phyloP scores from a whole-genome alignment of 2,888 invertebrate species.

The Luperina testacea region DNA sequence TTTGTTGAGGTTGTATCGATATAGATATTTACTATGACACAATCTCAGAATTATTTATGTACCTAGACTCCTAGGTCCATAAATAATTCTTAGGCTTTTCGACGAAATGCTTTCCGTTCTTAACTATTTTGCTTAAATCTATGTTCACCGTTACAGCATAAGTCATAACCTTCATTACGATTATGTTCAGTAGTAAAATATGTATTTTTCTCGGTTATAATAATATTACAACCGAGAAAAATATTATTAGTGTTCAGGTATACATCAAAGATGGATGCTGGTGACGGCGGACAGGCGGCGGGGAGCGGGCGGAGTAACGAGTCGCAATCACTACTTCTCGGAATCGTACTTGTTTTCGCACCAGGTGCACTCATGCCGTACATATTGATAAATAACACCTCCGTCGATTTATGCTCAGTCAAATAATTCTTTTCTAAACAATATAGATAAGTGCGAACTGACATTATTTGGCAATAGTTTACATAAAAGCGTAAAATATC shows the following conservation, averaged over 20 bases:
- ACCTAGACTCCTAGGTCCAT: background rate
- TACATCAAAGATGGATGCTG: conserved; percentile 59
- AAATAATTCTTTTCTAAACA: conserved; percentile 58
- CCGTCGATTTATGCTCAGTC: conserved; percentile 56
- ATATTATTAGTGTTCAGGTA: conserved; percentile 28
- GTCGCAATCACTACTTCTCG: conserved; percentile 81
- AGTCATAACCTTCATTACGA: conserved; percentile 25
- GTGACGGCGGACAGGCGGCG: conserved; percentile 50
- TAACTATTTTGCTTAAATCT: conserved; percentile 16
- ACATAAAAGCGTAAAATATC: conserved; percentile 51
- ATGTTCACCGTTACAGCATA: conserved; percentile 12
- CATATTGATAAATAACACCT: conserved; percentile 69
- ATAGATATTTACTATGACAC: conserved; percentile 48
- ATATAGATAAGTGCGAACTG: conserved; percentile 59
- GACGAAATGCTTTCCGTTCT: conserved; percentile 18
- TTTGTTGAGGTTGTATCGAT: conserved; percentile 64
- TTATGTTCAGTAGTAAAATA: conserved; percentile 14
- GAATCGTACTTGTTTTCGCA: conserved; percentile 81
- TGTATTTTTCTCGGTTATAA: conserved; percentile 36
- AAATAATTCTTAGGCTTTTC: background rate
- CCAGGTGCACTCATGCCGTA: conserved; percentile 79
- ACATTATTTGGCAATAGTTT: conserved; percentile 50
- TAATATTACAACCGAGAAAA: background rate
- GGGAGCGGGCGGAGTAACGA: conserved; percentile 68
- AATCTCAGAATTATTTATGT: conserved; percentile 46